Base-by-base conservation (phyloP, 2,888 invertebrate genomes). In the Aquatica leii region DNA sequence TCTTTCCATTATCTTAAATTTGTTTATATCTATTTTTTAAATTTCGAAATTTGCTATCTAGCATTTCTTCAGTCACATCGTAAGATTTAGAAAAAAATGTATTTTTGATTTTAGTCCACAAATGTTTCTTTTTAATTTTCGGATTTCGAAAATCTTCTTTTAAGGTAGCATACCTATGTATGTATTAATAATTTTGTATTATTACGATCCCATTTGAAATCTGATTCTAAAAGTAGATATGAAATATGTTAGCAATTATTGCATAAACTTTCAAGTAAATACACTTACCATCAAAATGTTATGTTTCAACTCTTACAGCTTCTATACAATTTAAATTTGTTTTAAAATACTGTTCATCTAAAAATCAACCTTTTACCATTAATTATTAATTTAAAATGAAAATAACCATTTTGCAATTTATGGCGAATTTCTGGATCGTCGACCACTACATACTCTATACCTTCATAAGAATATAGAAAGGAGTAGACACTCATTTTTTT, bases 121-220 rank as follows among this genome's bases (percentile, higher is more conserved):
- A 46, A 15, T 6, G 17, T 18, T 46, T 46, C 18, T 46, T 46
- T 46, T 46, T 12, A 40, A 40, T 40, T 40, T 4, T 40, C 3
- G 40, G 40, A 14, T 40, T 40, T 11, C 40, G 40, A 18, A 46
- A 46, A 46, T 46, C 46, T 15, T 46, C 46, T 46, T 37, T 37
- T 37, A 37, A 37, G 37, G 37, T n/a, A 9, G 37, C 37, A 37
- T 37, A n/a, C n/a, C n/a, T n/a, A 31, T 31, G 31, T 6, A 31
- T 31, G 5, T 31, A 31, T 37, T 37, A 37, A 37, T 37, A 9
- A 37, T 37, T 37, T 37, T 37, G 37, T 37, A 12, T 37, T 37
- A 37, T 37, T 37, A 9, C 3, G 37, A 37, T 37, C 37, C 37
- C 37, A 37, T 37, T 37, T 37, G n/a, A 37, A 37, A 37, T 37